Evolutionary conservation across 92 coral and sea anemone species (phyloP), one percentile per base, ranked within the genome.

Genomic region (Porites divaricata): DNA sequence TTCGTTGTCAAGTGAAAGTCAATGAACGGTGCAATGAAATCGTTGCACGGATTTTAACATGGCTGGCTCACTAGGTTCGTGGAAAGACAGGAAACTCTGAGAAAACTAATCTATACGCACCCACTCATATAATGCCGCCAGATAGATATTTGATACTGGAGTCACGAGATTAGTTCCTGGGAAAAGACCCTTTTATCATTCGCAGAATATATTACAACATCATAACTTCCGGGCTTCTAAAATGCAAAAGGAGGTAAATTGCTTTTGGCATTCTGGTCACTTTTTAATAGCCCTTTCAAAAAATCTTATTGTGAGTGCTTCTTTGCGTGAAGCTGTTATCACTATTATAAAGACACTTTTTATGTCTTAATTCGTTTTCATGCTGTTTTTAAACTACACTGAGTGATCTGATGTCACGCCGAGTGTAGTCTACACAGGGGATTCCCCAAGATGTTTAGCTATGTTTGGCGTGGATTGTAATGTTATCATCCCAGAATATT

Each of bases 141-240:
- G 23, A 35, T n/a, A 10, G 76, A 67, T 68, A 80, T 56, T 67
- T 35, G 76, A 80, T 19, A 16, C 57, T 57, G 19, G 41, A 67
- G 23, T 10, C 35, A 41, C 65, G 19, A 69, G 35, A 59, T 15
- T 20, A 68, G 69, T 80, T 80, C 57, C 75, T 57, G 76, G 85
- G 77, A 69, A 80, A 56, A 35, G 35, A 19, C 26, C 48, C 52
- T 35, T 2, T 17, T 1, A 17, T 24, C 19, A 26, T 48, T 35
- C 45, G 4, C 45, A 35, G 45, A 13, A 53, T 54, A 54, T 54
- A 54, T 15, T 35, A 35, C 21, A 17, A 14, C 28, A 11, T 3
- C 69, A n/a, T 15, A 67, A 28, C 19, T 69, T 69, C 73, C 73
- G 73, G 51, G 45, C 7, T 35, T 35, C 45, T 35, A 35, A 35